Percentiles rank a stretch among this genome's conserved stretches.
Evolutionary conservation across 2,797 vertebrate species (phyloP).

Genomic region (Moxostoma hubbsi): DNA sequence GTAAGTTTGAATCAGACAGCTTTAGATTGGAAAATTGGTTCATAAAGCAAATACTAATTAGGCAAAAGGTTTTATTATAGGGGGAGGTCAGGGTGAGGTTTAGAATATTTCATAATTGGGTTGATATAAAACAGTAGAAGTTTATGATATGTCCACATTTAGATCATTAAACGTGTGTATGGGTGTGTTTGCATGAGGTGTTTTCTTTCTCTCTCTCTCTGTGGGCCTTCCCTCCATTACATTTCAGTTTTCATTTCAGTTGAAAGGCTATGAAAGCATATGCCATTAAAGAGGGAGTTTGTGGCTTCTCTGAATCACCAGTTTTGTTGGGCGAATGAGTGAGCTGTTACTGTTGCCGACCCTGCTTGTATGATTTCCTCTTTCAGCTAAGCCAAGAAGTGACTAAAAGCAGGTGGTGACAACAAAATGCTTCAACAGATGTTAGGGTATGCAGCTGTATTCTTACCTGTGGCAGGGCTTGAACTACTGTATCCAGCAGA

Average conservation of each 20-base stretch:
- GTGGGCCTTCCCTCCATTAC: too few species aligned
- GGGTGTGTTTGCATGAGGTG: background rate
- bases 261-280: background rate
- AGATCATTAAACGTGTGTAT: too few species aligned
- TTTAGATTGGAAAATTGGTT: background rate
- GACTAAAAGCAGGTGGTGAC: conserved; percentile 5
- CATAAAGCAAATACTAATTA: too few species aligned
- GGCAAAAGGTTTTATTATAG: too few species aligned
- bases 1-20: background rate
- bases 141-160: too few species aligned
- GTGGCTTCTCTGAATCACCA: conserved; percentile 19
- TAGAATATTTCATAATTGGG: too few species aligned
- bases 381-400: conserved; percentile 6
- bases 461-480: conserved; percentile 94
- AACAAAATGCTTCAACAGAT: conserved; percentile 8
- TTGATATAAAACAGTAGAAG: too few species aligned
- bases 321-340: conserved; percentile 21
- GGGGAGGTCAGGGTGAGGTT: too few species aligned
- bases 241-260: too few species aligned
- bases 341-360: conserved; percentile 8
- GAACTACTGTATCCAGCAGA: conserved; percentile 94
- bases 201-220: conserved; percentile 2
- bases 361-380: conserved; percentile 13
- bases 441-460: conserved; percentile 14
- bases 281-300: background rate